These are phyloP conservation scores for Drosophila peninsularis DNA, from an alignment of 2,888 invertebrate genomes.

Conservation along the genomic window DNA sequence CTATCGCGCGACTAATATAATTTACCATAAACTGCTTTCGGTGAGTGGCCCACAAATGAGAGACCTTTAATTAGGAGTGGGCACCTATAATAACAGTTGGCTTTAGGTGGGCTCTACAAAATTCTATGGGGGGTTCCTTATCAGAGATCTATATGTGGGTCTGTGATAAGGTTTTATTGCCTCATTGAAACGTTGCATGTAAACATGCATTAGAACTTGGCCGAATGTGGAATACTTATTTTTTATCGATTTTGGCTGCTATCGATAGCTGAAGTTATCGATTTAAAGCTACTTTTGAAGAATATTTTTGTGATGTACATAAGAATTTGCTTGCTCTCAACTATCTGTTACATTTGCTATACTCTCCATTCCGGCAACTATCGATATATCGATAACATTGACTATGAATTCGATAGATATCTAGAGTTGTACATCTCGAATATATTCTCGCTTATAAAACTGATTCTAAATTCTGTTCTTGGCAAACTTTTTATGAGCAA, in stretches of 20 bases:
- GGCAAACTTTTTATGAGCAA: background rate
- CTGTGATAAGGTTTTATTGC: background rate
- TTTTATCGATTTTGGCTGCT: background rate
- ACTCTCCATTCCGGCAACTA: background rate
- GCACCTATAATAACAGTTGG: constrained; percentile 4
- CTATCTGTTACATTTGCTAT: background rate
- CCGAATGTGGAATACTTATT: no score
- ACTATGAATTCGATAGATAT: background rate
- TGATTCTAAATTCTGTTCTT: no score
- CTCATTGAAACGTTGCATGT: background rate
- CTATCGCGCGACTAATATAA: constrained; percentile 44
- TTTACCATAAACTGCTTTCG: constrained; percentile 53
- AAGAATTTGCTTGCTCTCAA: no score
- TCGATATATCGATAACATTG: background rate
- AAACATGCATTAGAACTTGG: background rate
- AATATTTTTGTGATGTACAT: no score
- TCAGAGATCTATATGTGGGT: constrained; percentile 1
- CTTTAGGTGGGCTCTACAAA: background rate
- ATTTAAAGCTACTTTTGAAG: no score
- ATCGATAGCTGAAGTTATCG: background rate
- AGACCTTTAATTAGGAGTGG: constrained; percentile 36
- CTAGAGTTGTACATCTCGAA: background rate
- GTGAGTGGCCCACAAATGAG: constrained; percentile 47
- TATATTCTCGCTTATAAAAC: background rate
- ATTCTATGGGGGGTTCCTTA: background rate